Evolutionary conservation across 2,113 vertebrate species (phyloP), one percentile per base, ranked within the genome.

Genomic region (Chloropsis hardwickii): DNA sequence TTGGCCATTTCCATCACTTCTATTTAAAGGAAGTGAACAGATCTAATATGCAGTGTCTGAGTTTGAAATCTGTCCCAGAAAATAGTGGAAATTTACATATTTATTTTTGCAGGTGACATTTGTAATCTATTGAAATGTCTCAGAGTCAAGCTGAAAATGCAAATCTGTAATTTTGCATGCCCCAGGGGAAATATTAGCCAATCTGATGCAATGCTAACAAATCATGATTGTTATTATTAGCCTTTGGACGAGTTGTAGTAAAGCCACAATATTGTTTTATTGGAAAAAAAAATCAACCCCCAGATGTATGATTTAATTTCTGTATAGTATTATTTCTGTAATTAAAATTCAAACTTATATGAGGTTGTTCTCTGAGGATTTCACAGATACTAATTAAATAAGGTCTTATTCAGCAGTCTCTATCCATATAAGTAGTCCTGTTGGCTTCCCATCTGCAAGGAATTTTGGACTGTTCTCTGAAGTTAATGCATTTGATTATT

Each of bases 21-120:
- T 88, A 33, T 82, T 94, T 84, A 90, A 67, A 92, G 61, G 90
- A 97, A 97, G 92, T 50, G 92, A 96, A 93, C 40, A 25, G 72
- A 67, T 81, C 6, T 56, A 69, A 86, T 65, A 89, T 90, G 45
- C 79, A 90, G 66, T 60, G 35, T 45, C 64, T 51, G 37, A 56
- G 29, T 71, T 58, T 89, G 47, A 85, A 96, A 93, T 90, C 37
- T 88, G 40, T 64, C 14, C 22, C 16, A 19, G 73, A 95, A 96
- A 91, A 81, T 6, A 8, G 69, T 6, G 5, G 60, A 74, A 48
- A 90, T 67, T 16, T 69, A 60, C 65, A 33, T 47, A 77, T 94
- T 95, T 94, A 64, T 94, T 97, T 97, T 94, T 94, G 78, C 54
- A 50, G 81, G 53, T 73, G 73, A 88, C 42, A 58, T 91, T 85